Evolutionary conservation across 2,888 invertebrate species (phyloP).

Genomic region (Andrena trimmerana): DNA sequence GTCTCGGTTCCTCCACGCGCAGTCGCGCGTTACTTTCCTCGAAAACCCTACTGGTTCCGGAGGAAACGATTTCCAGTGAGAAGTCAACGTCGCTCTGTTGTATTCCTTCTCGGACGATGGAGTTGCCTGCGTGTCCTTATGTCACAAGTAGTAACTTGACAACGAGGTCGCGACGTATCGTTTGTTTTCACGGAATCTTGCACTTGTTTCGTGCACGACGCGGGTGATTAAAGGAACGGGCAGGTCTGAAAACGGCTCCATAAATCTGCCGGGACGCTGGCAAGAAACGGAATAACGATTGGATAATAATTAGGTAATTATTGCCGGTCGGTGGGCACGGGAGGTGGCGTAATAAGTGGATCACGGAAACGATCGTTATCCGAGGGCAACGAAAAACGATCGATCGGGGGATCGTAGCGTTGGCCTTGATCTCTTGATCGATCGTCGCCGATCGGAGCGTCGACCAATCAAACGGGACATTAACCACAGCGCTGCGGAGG

Average conservation of each 20-base stretch:
- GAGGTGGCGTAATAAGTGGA: slow-evolving; percentile 52
- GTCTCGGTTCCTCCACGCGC: not conserved
- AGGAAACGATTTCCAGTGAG: not conserved
- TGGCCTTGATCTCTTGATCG: slow-evolving; percentile 68
- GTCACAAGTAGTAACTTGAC: too few relatives aligned
- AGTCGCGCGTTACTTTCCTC: slow-evolving; percentile 20
- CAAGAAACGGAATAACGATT: slow-evolving; percentile 13
- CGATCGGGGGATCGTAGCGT: slow-evolving; percentile 32
- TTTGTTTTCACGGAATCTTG: not conserved
- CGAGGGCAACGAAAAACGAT: slow-evolving; percentile 50
- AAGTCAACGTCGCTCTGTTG: too few relatives aligned
- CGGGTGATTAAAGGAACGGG: not conserved
- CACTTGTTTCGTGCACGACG: too few relatives aligned
- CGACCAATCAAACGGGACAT: slow-evolving; percentile 84
- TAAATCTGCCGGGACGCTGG: slow-evolving; percentile 10
- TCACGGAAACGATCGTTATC: slow-evolving; percentile 56
- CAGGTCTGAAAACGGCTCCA: not conserved
- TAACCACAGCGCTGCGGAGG: slow-evolving; percentile 80
- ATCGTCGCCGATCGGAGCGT: slow-evolving; percentile 69
- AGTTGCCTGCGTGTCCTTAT: too few relatives aligned
- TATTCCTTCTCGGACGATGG: not conserved
- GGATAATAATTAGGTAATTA: slow-evolving; percentile 59
- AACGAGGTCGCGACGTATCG: too few relatives aligned
- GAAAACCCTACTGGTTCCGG: not conserved
- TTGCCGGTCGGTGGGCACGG: slow-evolving; percentile 21